phyloP scores from a whole-genome alignment of 2,888 invertebrate species.

The Caenorhabditis drosophilae region DNA sequence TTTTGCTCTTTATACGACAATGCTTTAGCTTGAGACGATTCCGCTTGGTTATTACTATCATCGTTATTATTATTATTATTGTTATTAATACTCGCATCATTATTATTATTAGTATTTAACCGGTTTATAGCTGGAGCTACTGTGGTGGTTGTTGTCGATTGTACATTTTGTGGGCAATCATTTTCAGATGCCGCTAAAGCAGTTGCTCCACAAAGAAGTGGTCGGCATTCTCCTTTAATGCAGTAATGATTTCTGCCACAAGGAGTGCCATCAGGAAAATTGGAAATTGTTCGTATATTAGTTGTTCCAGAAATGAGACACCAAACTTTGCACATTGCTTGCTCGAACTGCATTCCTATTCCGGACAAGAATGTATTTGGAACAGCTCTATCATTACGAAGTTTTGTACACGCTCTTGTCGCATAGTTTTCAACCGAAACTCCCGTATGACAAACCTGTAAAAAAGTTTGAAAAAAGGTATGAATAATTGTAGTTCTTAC shows the following conservation, averaged over 20 bases:
- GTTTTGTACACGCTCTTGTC: constrained; percentile 34
- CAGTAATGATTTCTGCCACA: constrained; percentile 60
- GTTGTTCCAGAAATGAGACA: constrained; percentile 44
- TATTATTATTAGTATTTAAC: constrained; percentile 14
- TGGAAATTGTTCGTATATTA: constrained; percentile 59
- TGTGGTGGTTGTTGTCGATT: constrained; percentile 16
- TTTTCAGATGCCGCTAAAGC: constrained; percentile 27
- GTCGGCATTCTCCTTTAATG: constrained; percentile 60
- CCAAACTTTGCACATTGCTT: constrained; percentile 61
- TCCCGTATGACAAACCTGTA: constrained; percentile 41
- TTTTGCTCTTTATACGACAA: constrained; percentile 39
- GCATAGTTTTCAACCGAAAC: constrained; percentile 47
- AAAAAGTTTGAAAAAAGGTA: no score
- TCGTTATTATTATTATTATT: no score
- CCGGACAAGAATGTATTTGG: constrained; percentile 56
- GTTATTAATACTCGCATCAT: no score
- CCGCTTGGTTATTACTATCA: no score
- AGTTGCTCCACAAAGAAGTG: constrained; percentile 21
- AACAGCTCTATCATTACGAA: constrained; percentile 48
- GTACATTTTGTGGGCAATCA: constrained; percentile 21
- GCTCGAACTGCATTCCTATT: constrained; percentile 56
- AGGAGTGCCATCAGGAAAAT: constrained; percentile 66
- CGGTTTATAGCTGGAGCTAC: constrained; percentile 6
- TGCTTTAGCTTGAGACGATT: no score
- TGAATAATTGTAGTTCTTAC: no score